These are phyloP conservation scores for Sesamia inferens DNA, from an alignment of 2,888 invertebrate species.

Conservation along the genomic window DNA sequence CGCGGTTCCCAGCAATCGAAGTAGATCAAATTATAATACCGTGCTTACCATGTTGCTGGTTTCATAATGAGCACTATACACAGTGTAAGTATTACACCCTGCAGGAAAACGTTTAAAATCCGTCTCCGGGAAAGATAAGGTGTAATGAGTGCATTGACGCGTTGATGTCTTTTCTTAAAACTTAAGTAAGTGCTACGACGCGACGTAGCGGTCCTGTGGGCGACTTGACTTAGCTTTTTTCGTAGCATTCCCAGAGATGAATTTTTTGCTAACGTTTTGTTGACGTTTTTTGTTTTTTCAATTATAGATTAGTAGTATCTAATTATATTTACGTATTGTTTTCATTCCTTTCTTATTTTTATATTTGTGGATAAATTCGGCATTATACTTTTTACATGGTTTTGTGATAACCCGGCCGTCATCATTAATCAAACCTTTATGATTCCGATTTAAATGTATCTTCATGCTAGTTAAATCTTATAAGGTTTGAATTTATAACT, in stretches of 20 bases:
- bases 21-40: constrained; percentile 69
- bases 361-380: background rate
- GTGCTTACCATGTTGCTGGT: constrained; percentile 63
- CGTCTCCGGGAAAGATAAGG: constrained; percentile 41
- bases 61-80: constrained; percentile 51
- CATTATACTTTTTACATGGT: background rate
- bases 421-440: background rate
- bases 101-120: constrained; percentile 45
- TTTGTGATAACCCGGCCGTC: background rate
- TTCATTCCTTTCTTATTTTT: background rate
- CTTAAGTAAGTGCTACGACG: constrained; percentile 70
- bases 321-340: background rate
- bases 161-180: constrained; percentile 85
- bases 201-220: constrained; percentile 64
- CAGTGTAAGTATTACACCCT: constrained; percentile 41
- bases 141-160: constrained; percentile 68
- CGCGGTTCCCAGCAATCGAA: constrained; percentile 72
- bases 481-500: background rate
- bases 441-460: background rate
- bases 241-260: constrained; percentile 14
- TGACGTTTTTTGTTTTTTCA: background rate
- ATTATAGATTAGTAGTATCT: background rate
- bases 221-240: constrained; percentile 2
- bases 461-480: background rate
- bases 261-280: background rate